These are phyloP conservation scores for Phytoseiulus persimilis DNA, from an alignment of 2,888 invertebrate genomes.

Conservation along the genomic window DNA sequence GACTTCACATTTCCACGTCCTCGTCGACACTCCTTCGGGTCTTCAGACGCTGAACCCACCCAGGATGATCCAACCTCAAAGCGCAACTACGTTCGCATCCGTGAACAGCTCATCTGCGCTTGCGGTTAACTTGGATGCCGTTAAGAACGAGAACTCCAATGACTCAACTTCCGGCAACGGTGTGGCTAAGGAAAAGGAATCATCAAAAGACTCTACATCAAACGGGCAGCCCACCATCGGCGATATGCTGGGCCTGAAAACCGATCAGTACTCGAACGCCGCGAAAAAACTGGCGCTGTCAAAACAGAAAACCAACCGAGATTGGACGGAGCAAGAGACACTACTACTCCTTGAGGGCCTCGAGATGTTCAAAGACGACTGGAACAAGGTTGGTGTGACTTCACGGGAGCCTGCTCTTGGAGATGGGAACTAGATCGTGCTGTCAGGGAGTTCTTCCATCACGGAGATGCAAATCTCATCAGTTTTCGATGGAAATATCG, in stretches of 20 bases:
- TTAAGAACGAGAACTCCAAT: conserved; percentile 18
- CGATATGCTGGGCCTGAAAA: conserved; percentile 68
- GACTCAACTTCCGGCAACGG: conserved; percentile 46
- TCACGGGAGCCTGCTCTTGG: not conserved
- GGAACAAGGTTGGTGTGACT: conserved; percentile 75
- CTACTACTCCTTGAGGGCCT: conserved; percentile 84
- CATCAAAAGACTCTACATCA: no score
- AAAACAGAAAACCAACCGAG: conserved; percentile 59
- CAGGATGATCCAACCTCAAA: conserved; percentile 41
- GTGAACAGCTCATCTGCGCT: not conserved
- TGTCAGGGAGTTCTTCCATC: no score
- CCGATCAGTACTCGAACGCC: conserved; percentile 63
- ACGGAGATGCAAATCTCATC: no score
- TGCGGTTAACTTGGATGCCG: conserved; percentile 5
- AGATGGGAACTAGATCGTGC: no score
- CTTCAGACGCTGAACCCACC: conserved; percentile 79
- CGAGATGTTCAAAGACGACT: conserved; percentile 98
- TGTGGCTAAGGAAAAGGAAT: conserved; percentile 31
- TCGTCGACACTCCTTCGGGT: conserved; percentile 96
- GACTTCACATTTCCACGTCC: conserved; percentile 96
- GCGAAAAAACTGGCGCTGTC: conserved; percentile 69
- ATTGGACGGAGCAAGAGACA: conserved; percentile 99
- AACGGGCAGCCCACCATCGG: conserved; percentile 46
- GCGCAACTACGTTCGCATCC: conserved; percentile 13
- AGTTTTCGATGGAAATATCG: no score